phyloP scores from a whole-genome alignment of 2,113 vertebrate species.

The Plecotus auritus region DNA sequence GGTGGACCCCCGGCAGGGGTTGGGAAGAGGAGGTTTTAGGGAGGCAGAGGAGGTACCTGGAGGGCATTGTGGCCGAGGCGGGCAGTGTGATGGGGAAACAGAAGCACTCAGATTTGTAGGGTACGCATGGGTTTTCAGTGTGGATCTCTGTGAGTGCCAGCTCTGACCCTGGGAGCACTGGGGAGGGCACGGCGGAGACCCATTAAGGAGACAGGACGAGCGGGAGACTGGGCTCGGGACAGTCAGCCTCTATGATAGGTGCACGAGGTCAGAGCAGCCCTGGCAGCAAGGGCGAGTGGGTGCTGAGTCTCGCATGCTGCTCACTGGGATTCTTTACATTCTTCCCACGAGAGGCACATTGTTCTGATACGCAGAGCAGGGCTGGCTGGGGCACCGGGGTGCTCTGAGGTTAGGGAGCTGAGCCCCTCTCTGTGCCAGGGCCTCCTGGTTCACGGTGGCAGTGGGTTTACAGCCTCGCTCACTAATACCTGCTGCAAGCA shows the following conservation, averaged over 20 bases:
- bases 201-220: neutral
- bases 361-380: neutral
- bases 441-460: neutral
- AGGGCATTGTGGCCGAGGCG: too few species aligned
- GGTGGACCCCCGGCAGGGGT: neutral
- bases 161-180: neutral
- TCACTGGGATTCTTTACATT: neutral
- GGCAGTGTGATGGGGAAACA: neutral
- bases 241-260: neutral
- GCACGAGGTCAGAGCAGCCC: neutral
- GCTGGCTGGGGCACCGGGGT: neutral
- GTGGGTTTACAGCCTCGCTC: neutral
- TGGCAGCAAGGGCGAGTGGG: neutral
- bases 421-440: neutral
- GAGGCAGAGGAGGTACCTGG: neutral
- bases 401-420: neutral
- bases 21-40: neutral
- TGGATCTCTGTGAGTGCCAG: neutral
- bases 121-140: fast-evolving
- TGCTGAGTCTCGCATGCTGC: neutral
- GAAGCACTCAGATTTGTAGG: too few species aligned
- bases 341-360: neutral
- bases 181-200: neutral
- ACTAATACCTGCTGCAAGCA: neutral
- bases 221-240: neutral